Base-by-base conservation (phyloP, 2,888 invertebrate species). In the Alitta virens region DNA sequence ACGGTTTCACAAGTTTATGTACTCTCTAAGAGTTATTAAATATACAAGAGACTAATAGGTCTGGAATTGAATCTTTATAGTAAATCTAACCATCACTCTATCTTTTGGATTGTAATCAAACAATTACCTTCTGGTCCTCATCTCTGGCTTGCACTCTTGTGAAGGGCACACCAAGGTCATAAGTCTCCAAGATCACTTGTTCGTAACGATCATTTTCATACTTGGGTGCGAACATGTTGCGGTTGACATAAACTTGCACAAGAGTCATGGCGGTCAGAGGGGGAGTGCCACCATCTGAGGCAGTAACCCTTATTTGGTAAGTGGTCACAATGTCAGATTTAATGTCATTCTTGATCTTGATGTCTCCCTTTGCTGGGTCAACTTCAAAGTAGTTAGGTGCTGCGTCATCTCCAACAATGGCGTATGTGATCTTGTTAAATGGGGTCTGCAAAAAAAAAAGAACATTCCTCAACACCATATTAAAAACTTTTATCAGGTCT, bases 391-490 rank as follows among this genome's bases (percentile, higher is more conserved):
- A 75, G 3, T 65, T 68, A 14, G 73, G 64, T 16, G 76, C 71
- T 1, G 73, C 54, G 57, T 74, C 75, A 64, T 77, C 76, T 14
- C 78, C 78, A 60, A 75, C 74, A 40, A 77, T 74, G 7, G 65
- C 64, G 62, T 74, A 75, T 0, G 60, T 66, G 16, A 77, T 65
- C 21, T 68, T 68, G 62, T 75, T 75, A 66, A 72, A 78, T 25
- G 77, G 77, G 49, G 58, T 60, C 77, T 77, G 70, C 2, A 68
- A 68, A 42, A 42, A 24, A 50, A 33, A 63, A 23, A 49, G 3
- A 9, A 12, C 43, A 55, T 33, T 40, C 24, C 51, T 21, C 5
- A 25, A 14, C 27, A 42, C n/a, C 7, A 14, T 40, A 23, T 49
- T 50, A 23, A 53, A 24, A 33, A 12, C 33, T 7, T 7, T 33